Percentiles rank a stretch among this genome's conserved stretches.
These are phyloP conservation scores for Paracentrotus lividus DNA, from an alignment of 53 echinoderm and acorn worm genomes.

Conservation along the genomic window DNA sequence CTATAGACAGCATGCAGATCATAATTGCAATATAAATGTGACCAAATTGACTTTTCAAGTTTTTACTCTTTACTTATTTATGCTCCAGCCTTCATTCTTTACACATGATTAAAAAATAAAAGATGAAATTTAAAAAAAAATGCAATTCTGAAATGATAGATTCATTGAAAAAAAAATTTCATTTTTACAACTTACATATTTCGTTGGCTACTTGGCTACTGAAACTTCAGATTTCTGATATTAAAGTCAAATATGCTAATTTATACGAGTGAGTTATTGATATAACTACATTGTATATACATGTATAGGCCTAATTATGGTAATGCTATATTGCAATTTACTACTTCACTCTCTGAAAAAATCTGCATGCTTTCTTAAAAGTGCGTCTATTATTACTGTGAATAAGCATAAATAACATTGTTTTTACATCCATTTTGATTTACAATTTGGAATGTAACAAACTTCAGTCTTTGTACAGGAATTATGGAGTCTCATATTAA, in stretches of 20 bases:
- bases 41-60: background rate
- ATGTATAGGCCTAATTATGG: background rate
- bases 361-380: background rate
- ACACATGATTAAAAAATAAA: background rate
- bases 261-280: no score
- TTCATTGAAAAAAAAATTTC: no score
- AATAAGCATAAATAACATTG: slow-evolving; percentile 7
- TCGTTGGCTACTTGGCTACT: background rate
- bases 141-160: slow-evolving; percentile 4
- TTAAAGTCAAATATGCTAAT: background rate
- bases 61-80: background rate
- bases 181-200: no score
- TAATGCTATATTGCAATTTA: background rate
- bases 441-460: slow-evolving; percentile 34
- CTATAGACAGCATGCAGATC: no score
- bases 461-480: background rate
- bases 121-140: background rate
- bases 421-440: slow-evolving; percentile 15
- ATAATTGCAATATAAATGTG: no score
- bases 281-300: background rate
- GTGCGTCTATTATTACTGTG: slow-evolving; percentile 15
- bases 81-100: background rate
- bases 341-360: background rate
- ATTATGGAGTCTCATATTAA: background rate
- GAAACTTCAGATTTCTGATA: background rate